Evolutionary conservation across 2,888 invertebrate species (phyloP).

Genomic region (Cartodere bifasciata): DNA sequence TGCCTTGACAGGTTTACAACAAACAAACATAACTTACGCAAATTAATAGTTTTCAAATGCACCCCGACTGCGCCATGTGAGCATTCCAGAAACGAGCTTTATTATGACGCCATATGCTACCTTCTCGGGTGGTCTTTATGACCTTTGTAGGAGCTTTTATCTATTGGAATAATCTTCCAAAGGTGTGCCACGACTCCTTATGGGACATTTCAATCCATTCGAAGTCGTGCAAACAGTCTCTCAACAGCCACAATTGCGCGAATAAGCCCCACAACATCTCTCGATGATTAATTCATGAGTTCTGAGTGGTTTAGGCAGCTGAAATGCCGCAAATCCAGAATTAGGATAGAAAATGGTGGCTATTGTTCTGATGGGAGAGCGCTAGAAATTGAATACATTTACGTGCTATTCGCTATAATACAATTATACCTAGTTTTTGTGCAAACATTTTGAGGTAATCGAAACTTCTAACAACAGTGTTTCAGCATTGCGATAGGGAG

Average conservation of each 20-base stretch:
- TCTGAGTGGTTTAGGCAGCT: conserved; percentile 31
- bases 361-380: conserved; percentile 25
- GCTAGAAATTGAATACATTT: conserved; percentile 24
- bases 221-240: conserved; percentile 20
- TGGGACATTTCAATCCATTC: conserved; percentile 24
- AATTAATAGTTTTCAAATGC: too few species aligned
- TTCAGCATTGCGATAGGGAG: too few species aligned
- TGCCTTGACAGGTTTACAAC: too few species aligned
- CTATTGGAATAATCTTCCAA: conserved; percentile 1
- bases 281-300: conserved; percentile 34
- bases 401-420: conserved; percentile 20
- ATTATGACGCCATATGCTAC: too few species aligned
- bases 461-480: too few species aligned
- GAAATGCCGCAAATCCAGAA: conserved; percentile 32
- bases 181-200: conserved; percentile 21
- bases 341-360: conserved; percentile 31
- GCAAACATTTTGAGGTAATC: background rate
- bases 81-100: too few species aligned
- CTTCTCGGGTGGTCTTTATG: too few species aligned
- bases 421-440: conserved; percentile 13
- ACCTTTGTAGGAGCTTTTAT: too few species aligned
- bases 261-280: conserved; percentile 33
- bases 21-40: too few species aligned
- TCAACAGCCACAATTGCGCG: conserved; percentile 13
- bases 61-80: too few species aligned